These are phyloP conservation scores for Poicephalus gulielmi DNA, from an alignment of 2,113 vertebrate genomes.

Conservation along the genomic window DNA sequence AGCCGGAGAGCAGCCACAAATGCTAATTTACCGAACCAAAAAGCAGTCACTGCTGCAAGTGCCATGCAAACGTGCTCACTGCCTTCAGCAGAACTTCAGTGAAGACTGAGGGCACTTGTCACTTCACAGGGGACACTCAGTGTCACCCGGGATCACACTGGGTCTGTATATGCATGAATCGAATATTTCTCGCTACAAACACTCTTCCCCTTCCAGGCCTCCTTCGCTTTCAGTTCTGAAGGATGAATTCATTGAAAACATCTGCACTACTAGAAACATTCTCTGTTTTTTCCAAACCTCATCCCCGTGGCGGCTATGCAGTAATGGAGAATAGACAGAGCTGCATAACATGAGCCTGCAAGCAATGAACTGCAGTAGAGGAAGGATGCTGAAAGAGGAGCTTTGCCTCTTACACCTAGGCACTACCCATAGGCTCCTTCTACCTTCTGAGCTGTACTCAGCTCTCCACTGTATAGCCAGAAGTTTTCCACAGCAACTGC, in stretches of 20 bases:
- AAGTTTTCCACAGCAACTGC: slow-evolving; percentile 3
- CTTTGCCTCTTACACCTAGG: not conserved
- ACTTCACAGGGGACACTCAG: slow-evolving; percentile 56
- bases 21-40: slow-evolving; percentile 48
- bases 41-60: slow-evolving; percentile 39
- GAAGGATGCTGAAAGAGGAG: not conserved
- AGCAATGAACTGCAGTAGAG: not conserved
- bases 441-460: not conserved
- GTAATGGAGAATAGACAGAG: slow-evolving; percentile 33
- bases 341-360: not conserved
- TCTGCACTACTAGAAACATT: slow-evolving; percentile 62
- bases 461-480: not conserved
- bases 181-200: slow-evolving; percentile 31
- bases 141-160: slow-evolving; percentile 26
- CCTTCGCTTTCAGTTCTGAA: slow-evolving; percentile 59
- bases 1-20: slow-evolving; percentile 36
- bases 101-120: slow-evolving; percentile 49
- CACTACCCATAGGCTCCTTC: not conserved
- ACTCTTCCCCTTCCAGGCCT: slow-evolving; percentile 64
- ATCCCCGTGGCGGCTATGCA: slow-evolving; percentile 34
- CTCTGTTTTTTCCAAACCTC: slow-evolving; percentile 60
- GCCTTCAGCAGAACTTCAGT: slow-evolving; percentile 45
- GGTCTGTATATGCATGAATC: slow-evolving; percentile 46
- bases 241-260: slow-evolving; percentile 67
- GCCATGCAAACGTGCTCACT: slow-evolving; percentile 7